These are phyloP conservation scores for Parnassius mnemosyne DNA, from an alignment of 2,888 invertebrate species.

Conservation along the genomic window DNA sequence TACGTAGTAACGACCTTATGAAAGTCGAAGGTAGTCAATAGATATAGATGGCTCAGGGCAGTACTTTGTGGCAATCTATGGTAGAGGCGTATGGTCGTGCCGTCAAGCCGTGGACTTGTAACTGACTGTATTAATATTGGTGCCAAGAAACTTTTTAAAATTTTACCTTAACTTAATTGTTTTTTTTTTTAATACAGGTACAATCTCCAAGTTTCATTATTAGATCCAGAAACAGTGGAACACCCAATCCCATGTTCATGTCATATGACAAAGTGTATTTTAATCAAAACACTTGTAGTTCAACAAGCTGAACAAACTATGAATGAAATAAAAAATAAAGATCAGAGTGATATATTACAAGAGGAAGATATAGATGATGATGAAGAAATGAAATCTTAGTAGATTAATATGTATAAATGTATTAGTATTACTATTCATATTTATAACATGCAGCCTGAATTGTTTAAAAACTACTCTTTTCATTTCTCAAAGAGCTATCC, in stretches of 20 bases:
- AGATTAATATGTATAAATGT: too few species aligned
- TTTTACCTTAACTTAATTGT: not conserved
- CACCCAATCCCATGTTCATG: conserved; percentile 91
- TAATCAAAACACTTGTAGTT: conserved; percentile 82
- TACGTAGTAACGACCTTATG: too few species aligned
- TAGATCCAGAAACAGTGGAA: conserved; percentile 84
- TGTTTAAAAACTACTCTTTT: too few species aligned
- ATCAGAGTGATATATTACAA: conserved; percentile 35
- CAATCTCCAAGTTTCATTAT: conserved; percentile 84
- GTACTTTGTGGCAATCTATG: too few species aligned
- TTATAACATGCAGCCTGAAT: too few species aligned
- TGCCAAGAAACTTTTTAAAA: not conserved
- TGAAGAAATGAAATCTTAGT: conserved; percentile 25
- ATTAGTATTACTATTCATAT: too few species aligned
- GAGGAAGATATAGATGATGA: conserved; percentile 50
- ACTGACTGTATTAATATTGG: too few species aligned
- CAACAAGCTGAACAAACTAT: conserved; percentile 58
- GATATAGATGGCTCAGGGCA: too few species aligned
- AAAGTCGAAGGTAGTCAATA: too few species aligned
- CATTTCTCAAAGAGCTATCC: too few species aligned
- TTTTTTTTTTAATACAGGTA: conserved; percentile 67
- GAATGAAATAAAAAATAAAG: conserved; percentile 24
- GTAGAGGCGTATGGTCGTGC: too few species aligned
- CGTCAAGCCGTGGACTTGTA: too few species aligned
- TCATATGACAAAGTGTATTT: conserved; percentile 88